These are phyloP conservation scores for Oryzias curvinotus DNA, from an alignment of 2,113 vertebrate genomes.

Conservation along the genomic window DNA sequence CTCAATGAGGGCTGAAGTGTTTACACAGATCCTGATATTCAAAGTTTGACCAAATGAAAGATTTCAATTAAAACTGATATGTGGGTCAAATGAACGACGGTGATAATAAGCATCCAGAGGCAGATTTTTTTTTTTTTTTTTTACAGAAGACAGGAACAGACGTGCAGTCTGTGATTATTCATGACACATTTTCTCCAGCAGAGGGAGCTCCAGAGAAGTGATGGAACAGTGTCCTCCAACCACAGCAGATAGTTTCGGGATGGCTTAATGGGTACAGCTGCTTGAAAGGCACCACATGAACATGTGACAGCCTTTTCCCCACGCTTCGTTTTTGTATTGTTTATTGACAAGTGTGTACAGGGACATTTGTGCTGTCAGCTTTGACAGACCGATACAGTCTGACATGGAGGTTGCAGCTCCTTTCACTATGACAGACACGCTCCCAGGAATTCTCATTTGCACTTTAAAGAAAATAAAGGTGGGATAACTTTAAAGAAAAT, in stretches of 20 bases:
- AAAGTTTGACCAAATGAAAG: neutral
- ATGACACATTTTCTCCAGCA: slow-evolving; percentile 47
- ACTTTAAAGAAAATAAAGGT: neutral
- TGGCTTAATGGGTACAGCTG: slow-evolving; percentile 8
- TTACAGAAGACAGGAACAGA: neutral
- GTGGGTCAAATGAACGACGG: neutral
- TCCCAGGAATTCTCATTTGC: neutral
- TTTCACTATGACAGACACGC: neutral
- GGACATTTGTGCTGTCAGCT: neutral
- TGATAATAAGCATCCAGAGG: neutral
- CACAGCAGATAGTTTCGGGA: neutral
- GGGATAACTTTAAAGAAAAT: neutral
- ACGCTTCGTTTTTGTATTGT: neutral
- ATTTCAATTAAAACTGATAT: neutral
- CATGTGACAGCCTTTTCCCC: neutral
- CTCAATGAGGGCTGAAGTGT: neutral
- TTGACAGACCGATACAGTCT: neutral
- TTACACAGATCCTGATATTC: neutral
- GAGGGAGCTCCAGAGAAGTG: slow-evolving; percentile 35
- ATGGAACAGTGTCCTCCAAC: neutral
- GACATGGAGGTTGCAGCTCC: neutral
- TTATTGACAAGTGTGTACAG: neutral
- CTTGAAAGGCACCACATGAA: neutral
- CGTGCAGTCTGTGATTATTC: neutral
- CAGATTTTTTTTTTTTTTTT: neutral